phyloP scores from a whole-genome alignment of 1,140 invertebrate genomes.

The Armadillidium nasatum region DNA sequence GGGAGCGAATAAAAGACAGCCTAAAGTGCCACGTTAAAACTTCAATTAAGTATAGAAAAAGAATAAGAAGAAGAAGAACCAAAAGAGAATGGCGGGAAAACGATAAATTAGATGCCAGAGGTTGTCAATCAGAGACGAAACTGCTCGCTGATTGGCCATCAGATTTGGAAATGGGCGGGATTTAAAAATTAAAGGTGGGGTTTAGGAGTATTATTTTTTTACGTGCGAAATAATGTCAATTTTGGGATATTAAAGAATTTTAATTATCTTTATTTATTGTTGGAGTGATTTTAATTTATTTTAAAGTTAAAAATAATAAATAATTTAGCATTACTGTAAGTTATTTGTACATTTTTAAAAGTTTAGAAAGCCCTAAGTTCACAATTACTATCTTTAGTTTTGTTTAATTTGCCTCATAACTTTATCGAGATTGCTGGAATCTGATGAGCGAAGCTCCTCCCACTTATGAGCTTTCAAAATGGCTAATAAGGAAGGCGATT shows the following conservation, averaged over 20 bases:
- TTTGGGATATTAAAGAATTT: background rate
- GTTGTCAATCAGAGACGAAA: slow-evolving; percentile 42
- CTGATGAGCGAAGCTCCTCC: slow-evolving; percentile 12
- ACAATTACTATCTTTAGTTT: background rate
- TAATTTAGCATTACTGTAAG: too few species aligned
- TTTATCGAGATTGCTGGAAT: background rate
- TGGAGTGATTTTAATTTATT: too few species aligned
- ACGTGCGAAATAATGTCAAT: background rate
- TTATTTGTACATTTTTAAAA: too few species aligned
- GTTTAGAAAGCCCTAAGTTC: background rate
- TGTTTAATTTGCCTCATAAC: background rate
- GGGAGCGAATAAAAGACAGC: background rate
- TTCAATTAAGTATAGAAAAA: background rate
- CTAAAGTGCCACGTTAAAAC: background rate
- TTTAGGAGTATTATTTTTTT: slow-evolving; percentile 24
- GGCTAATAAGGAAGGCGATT: slow-evolving; percentile 36
- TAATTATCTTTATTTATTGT: background rate
- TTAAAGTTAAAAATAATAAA: too few species aligned
- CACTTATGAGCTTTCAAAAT: slow-evolving; percentile 32
- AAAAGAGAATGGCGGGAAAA: background rate
- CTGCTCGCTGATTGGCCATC: slow-evolving; percentile 35
- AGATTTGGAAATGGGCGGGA: slow-evolving; percentile 19
- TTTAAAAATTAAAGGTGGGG: slow-evolving; percentile 27
- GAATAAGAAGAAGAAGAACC: background rate
- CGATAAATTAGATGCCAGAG: slow-evolving; percentile 35